Base-by-base conservation (phyloP, 64 coral and sea anemone species). In the Porites lutea region DNA sequence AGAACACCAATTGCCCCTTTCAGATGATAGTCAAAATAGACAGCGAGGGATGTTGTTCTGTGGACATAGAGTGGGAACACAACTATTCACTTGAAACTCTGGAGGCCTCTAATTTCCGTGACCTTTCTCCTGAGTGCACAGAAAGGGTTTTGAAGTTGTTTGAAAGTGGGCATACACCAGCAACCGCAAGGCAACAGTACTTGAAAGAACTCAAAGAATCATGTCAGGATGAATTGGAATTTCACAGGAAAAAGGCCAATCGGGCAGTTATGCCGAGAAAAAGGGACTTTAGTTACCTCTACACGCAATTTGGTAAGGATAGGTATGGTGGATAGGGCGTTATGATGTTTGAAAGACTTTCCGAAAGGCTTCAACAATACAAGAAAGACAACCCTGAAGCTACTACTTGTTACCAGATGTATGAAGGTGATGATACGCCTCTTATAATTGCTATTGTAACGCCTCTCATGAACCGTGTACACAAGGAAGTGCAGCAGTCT, bases 401-500 rank as follows among this genome's bases (percentile, higher is more conserved):
- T 74, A 92, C 75, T 69, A 88, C 89, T 60, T 44, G 79, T 81
- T 79, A 95, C 82, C 94, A 95, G 77, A 73, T 95, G 68, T 92
- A 82, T 83, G 77, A 76, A 81, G 94, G 82, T 80, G 93, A 88
- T 78, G 47, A 92, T 75, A 95, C 43, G 46, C 89, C 94, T 58
- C 77, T 92, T 88, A 70, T 92, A 63, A 49, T 83, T 79, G 83
- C 48, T 86, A 78, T 95, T 87, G 82, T 82, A 14, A 88, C 94
- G 43, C 94, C 94, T 79, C 77, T 92, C 47, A 92, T 95, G 94
- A 95, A 95, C 52, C 83, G 67, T 81, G 63, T 95, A 65, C 94
- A 95, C 71, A 78, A 87, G 37, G 86, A 94, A 74, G 65, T 89
- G 49, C 61, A 69, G 22, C 92, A 83, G 50, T 89, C 88, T n/a